Evolutionary conservation across 2,888 invertebrate genomes (phyloP).

Genomic region (Aricia artaxerxes): DNA sequence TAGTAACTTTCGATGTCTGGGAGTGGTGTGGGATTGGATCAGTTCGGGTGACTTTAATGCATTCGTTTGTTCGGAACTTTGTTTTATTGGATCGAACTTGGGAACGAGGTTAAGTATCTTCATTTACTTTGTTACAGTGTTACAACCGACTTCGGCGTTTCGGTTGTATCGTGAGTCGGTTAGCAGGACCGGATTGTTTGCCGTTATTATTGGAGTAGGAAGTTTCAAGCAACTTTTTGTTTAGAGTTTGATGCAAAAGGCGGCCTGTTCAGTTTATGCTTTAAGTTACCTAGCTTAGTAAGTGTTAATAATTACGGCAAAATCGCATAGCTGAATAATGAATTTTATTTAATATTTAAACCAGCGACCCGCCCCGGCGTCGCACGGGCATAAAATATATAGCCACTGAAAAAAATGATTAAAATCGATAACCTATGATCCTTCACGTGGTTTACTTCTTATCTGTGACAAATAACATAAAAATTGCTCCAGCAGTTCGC

Average conservation of each 20-base stretch:
- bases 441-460: too few relatives aligned
- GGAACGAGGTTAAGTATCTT: constrained; percentile 67
- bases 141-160: neutral
- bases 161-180: constrained; percentile 1
- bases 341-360: too few relatives aligned
- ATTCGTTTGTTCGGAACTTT: constrained; percentile 78
- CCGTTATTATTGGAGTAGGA: neutral
- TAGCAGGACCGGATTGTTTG: neutral
- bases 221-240: neutral
- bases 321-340: too few relatives aligned
- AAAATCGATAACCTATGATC: too few relatives aligned
- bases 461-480: too few relatives aligned
- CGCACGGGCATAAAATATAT: too few relatives aligned
- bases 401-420: too few relatives aligned
- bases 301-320: too few relatives aligned
- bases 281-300: neutral
- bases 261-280: neutral
- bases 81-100: constrained; percentile 74
- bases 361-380: too few relatives aligned
- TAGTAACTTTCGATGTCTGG: constrained; percentile 80
- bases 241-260: neutral
- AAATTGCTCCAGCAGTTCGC: too few relatives aligned
- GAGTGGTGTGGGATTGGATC: constrained; percentile 79
- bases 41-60: constrained; percentile 77
- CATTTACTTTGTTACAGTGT: constrained; percentile 53